A percentile compares a stretch with the other conserved stretches of the same genome.
Evolutionary conservation across 2,797 vertebrate species (phyloP).

Genomic region (Brachyalestes nurse): DNA sequence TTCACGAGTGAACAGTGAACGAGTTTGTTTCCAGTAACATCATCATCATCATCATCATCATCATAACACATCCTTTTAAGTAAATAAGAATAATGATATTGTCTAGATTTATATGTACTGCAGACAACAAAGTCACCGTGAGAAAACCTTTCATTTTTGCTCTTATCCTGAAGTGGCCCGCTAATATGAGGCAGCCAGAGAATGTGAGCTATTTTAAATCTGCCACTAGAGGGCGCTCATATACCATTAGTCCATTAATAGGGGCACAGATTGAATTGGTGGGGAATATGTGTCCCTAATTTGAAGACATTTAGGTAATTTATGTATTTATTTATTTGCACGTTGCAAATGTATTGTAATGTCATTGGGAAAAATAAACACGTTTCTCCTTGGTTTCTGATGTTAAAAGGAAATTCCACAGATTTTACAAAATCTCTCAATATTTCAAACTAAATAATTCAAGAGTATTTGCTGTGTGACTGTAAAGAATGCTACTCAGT

Average conservation of each 20-base stretch:
- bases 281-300: neutral
- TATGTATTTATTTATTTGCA: too few relatives aligned
- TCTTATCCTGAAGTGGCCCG: neutral
- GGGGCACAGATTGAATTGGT: neutral
- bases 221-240: slow-evolving; percentile 42
- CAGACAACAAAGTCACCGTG: neutral
- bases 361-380: too few relatives aligned
- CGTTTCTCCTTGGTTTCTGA: too few relatives aligned
- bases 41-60: slow-evolving; percentile 18
- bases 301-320: neutral
- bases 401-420: too few relatives aligned
- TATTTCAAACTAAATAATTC: too few relatives aligned
- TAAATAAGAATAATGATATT: neutral
- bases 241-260: neutral
- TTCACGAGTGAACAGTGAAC: neutral
- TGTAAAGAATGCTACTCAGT: too few relatives aligned
- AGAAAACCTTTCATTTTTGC: neutral
- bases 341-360: too few relatives aligned
- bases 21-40: neutral
- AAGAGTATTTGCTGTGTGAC: too few relatives aligned
- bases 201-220: neutral
- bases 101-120: neutral
- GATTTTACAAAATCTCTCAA: too few relatives aligned
- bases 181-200: neutral
- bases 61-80: neutral